These are phyloP conservation scores for Hermodice carunculata DNA, from an alignment of 2,888 invertebrate species.

Conservation along the genomic window DNA sequence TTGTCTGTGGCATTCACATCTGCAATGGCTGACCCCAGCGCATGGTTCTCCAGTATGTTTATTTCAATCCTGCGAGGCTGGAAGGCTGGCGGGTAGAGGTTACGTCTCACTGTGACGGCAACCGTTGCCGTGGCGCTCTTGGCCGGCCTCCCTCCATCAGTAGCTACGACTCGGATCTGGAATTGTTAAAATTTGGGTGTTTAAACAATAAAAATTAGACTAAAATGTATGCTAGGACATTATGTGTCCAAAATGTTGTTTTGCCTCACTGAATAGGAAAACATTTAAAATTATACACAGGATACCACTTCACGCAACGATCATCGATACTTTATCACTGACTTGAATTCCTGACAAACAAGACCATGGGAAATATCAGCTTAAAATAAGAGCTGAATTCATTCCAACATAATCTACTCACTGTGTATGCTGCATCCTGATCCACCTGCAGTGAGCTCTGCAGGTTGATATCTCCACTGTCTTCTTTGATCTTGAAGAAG, in stretches of 20 bases:
- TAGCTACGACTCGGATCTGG: constrained; percentile 53
- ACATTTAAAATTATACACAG: too few species aligned
- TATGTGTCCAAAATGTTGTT: too few species aligned
- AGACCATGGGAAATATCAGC: background rate
- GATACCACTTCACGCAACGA: too few species aligned
- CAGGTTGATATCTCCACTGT: constrained; percentile 40
- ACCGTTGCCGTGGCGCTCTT: constrained; percentile 51
- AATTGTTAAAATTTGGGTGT: too few species aligned
- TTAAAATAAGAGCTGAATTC: constrained; percentile 2
- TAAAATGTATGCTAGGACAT: too few species aligned
- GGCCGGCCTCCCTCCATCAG: constrained; percentile 54
- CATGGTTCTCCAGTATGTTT: constrained; percentile 52
- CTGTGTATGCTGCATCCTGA: constrained; percentile 22
- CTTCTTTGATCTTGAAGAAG: constrained; percentile 50
- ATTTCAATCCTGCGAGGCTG: constrained; percentile 32
- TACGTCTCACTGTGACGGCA: constrained; percentile 41
- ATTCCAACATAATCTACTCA: background rate
- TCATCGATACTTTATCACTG: too few species aligned
- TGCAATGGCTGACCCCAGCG: constrained; percentile 46
- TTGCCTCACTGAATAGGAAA: too few species aligned
- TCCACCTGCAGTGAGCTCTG: constrained; percentile 29
- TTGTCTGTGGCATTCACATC: constrained; percentile 46
- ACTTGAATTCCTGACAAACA: too few species aligned
- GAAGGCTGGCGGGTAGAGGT: constrained; percentile 35
- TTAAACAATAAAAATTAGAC: too few species aligned